Base-by-base conservation (phyloP, 2,888 invertebrate genomes). In the Bhutanitis thaidina region DNA sequence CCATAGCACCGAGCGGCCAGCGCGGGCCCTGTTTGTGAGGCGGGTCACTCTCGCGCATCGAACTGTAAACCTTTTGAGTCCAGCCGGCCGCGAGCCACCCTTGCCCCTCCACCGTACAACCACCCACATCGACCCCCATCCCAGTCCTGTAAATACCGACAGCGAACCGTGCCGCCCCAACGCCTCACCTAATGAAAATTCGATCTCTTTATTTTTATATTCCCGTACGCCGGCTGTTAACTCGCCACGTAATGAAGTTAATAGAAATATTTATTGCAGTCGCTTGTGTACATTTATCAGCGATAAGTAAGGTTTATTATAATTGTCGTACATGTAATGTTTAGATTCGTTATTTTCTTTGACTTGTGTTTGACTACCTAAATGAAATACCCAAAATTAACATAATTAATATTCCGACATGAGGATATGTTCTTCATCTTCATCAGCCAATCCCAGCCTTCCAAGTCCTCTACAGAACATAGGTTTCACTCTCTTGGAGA, bases 1-100 rank as follows among this genome's bases (percentile, higher is more conserved):
- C 80, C 80, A 83, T 81, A 83, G 62, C 64, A 60, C 64, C 71
- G 69, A 74, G 67, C 79, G 69, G 62, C 59, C 69, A 65, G 63
- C 74, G 59, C 73, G 73, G 71, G 60, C 71, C 70, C 71, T 83
- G 88, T 87, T 88, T 87, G 86, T 80, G 78, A 83, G 86, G 87
- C 79, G 85, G 88, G 87, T 83, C 84, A 87, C 88, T 89, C 88
- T 77, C 73, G 87, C 87, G 88, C 88, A 88, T 66, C 85, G 70
- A 81, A 85, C 87, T 87, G 88, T 84, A 81, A 89, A 89, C 78
- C 85, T 88, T 88, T 89, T 80, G 86, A 86, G 83, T 74, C 77
- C 84, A 79, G 69, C 77, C 78, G 78, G 74, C 77, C 80, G 78
- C 77, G 72, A 69, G 71, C 49, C 65, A 54, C 65, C 62, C 62